Base-by-base conservation (phyloP, 2,888 invertebrate species). In the Drosophila stalkeri region DNA sequence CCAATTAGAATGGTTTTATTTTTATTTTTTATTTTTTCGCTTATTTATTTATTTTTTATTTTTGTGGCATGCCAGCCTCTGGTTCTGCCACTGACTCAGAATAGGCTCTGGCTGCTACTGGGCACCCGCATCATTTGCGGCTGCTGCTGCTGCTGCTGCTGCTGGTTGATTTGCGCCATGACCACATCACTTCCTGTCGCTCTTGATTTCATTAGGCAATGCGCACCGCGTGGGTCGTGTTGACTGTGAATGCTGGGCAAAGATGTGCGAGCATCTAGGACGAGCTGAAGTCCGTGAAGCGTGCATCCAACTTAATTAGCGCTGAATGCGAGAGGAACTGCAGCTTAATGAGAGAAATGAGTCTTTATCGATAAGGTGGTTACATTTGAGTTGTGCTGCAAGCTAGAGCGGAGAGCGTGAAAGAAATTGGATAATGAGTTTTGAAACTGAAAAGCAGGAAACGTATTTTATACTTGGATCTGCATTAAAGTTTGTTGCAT, bases 301-400 rank as follows among this genome's bases (percentile, higher is more conserved):
- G 63, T 81, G 81, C 82, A 80, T 55, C 63, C 63, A 82, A 68
- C 82, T 80, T 82, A 82, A 82, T 82, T 86, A 82, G 75, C 80
- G 41, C 47, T 66, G 57, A 51, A 56, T 59, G 66, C 67, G 37
- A 64, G 71, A 76, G 79, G 71, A 82, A 85, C 87, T 81, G 71
- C 72, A 68, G 76, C 68, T 75, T 88, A 83, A 86, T 81, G 76
- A 76, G 75, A 57, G 41, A 31, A 74, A 67, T 52, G 67, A 55
- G 65, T 70, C 43, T 23, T 41, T 73, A 82, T 74, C 75, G 88
- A 85, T 87, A 82, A 79, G 82, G 78, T 41, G 31, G 52, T 37
- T 46, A 20, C 52, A 66, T 44, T 60, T 46, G 55, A 56, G 61
- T 59, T 56, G 18, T 0, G 11, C 18, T 35, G 7, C 0, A 1